These are phyloP conservation scores for Sorex maritimensis DNA, from an alignment of 2,797 vertebrate genomes.

Conservation along the genomic window DNA sequence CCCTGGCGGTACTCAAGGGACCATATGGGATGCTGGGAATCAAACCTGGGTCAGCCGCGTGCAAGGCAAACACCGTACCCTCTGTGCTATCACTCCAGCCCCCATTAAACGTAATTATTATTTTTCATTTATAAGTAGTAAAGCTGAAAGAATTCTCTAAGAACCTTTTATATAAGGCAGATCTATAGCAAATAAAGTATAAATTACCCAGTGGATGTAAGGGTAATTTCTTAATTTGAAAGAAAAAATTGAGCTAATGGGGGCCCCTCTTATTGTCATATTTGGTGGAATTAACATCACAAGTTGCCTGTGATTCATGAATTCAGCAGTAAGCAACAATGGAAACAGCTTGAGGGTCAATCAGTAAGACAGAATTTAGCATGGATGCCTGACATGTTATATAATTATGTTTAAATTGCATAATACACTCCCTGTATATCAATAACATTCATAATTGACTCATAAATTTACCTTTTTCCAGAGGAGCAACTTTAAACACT, in stretches of 20 bases:
- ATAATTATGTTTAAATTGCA: constrained; percentile 16
- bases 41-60: no score
- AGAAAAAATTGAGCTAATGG: background rate
- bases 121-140: background rate
- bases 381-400: background rate
- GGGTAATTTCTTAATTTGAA: background rate
- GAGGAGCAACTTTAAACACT: background rate
- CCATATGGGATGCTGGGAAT: no score
- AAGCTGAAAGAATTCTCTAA: background rate
- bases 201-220: background rate
- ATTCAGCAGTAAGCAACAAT: constrained; percentile 24
- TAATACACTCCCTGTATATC: background rate
- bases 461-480: background rate
- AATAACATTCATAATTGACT: constrained; percentile 16
- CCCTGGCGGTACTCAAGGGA: no score
- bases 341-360: constrained; percentile 18
- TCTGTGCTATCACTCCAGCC: no score
- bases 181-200: background rate
- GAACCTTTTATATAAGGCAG: background rate
- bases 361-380: background rate
- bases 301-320: background rate
- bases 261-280: no score
- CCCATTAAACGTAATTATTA: no score
- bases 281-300: background rate
- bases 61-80: no score